Evolutionary conservation across 1,140 invertebrate genomes (phyloP), one percentile per base, ranked within the genome.

Genomic region (Ceratosolen solmsi): DNA sequence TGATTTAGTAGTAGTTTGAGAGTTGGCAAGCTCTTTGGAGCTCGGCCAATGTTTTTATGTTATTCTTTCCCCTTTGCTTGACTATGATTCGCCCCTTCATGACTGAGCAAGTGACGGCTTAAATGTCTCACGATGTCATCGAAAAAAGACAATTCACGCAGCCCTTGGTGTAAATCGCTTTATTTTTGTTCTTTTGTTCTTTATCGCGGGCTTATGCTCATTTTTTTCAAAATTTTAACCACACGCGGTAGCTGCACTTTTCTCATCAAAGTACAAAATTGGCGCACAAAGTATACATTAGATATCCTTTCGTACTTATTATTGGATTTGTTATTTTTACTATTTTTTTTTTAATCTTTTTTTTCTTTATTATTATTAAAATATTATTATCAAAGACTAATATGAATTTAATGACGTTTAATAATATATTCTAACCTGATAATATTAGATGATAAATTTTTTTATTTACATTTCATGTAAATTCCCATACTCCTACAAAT

Each of bases 1-100:
- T 90, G 88, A 90, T 89, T 90, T 90, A 89, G 87, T 88, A 88
- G 86, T 89, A 88, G 89, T 89, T 88, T 86, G 87, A 89, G 87
- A 82, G 88, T 90, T 90, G 89, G 89, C 89, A 90, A 88, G 88
- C 88, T 89, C 86, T 83, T 90, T 90, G 89, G 89, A 90, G 84
- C 82, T 76, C 38, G 70, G 88, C 89, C 89, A 90, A 88, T 85
- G 88, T 88, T 90, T 89, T 90, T 89, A 89, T 86, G 86, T 89
- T 87, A 88, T 87, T 88, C 84, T 85, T 82, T 84, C 82, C 46
- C 41, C 33, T n/a, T 33, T 1, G 41, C 22, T 22, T n/a, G 60
- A 30, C 60, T 46, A 78, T 51, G 63, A 78, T 68, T 78, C 74
- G 80, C 54, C 63, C 68, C 54, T 72, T 60, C 54, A 72, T 74